phyloP scores from a whole-genome alignment of 2,888 invertebrate genomes.

The Cyclophora punctaria region DNA sequence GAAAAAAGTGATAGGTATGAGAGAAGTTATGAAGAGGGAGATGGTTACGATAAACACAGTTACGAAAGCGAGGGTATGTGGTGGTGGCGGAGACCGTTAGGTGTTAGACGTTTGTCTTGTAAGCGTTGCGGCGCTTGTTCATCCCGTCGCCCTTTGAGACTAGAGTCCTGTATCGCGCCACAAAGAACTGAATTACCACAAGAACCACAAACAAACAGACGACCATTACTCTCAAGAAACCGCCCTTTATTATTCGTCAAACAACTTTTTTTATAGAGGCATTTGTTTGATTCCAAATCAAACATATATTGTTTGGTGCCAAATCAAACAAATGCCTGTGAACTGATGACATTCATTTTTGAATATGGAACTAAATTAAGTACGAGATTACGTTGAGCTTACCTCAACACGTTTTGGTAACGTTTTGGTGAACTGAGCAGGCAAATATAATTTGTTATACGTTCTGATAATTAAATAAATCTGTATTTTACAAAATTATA shows the following conservation, averaged over 20 bases:
- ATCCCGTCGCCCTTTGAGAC: conserved; percentile 47
- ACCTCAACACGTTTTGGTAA: too few species aligned
- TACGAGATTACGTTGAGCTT: too few species aligned
- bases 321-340: too few species aligned
- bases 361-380: too few species aligned
- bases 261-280: conserved; percentile 48
- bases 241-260: conserved; percentile 58
- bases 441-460: too few species aligned
- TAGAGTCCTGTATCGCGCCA: conserved; percentile 44
- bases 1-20: conserved; percentile 4
- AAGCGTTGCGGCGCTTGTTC: conserved; percentile 54
- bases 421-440: too few species aligned
- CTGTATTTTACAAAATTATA: too few species aligned
- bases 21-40: conserved; percentile 30
- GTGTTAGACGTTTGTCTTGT: conserved; percentile 46
- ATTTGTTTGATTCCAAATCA: not conserved
- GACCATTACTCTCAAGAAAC: conserved; percentile 48
- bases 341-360: too few species aligned
- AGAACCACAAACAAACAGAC: conserved; percentile 12
- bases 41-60: conserved; percentile 36
- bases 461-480: too few species aligned
- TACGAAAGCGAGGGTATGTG: conserved; percentile 35
- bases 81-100: conserved; percentile 42
- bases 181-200: too few species aligned
- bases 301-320: too few species aligned